Percentiles rank a stretch among this genome's conserved stretches.
These are phyloP conservation scores for Tigriopus japonicus DNA, from an alignment of 1,140 invertebrate genomes.

Conservation along the genomic window DNA sequence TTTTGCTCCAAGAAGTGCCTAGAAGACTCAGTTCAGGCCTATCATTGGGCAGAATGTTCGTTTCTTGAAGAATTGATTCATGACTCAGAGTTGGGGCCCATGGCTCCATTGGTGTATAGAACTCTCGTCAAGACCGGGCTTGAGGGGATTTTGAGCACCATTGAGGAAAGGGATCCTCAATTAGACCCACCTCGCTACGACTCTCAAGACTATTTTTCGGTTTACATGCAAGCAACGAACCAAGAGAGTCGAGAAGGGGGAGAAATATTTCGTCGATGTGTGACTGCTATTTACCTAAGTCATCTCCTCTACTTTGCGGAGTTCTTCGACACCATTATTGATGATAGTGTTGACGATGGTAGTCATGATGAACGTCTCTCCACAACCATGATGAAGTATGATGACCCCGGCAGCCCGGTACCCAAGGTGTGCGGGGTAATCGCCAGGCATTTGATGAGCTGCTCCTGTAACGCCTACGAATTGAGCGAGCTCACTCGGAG, in stretches of 20 bases:
- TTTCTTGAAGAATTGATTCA: too few species aligned
- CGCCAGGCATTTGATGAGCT: slow-evolving; percentile 35
- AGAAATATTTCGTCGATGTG: slow-evolving; percentile 27
- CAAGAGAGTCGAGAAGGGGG: slow-evolving; percentile 21
- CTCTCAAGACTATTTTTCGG: slow-evolving; percentile 23
- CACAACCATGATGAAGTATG: background rate
- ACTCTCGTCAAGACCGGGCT: slow-evolving; percentile 22
- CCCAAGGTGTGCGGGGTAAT: slow-evolving; percentile 24
- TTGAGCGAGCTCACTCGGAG: slow-evolving; percentile 32
- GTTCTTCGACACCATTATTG: slow-evolving; percentile 27
- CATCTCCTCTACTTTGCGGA: slow-evolving; percentile 33
- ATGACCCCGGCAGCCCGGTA: slow-evolving; percentile 21
- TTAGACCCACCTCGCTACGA: slow-evolving; percentile 19
- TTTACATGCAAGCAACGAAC: slow-evolving; percentile 31
- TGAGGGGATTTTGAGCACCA: background rate
- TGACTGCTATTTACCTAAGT: slow-evolving; percentile 31
- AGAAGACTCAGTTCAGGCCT: too few species aligned
- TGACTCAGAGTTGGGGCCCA: slow-evolving; percentile 19
- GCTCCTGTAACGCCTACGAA: slow-evolving; percentile 44
- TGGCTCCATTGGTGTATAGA: slow-evolving; percentile 33
- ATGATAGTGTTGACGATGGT: slow-evolving; percentile 4
- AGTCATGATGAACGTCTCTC: too few species aligned
- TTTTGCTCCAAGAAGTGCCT: too few species aligned
- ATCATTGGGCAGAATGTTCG: too few species aligned
- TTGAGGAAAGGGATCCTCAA: background rate